Evolutionary conservation across 2,888 invertebrate genomes (phyloP).

Genomic region (Colostygia pectinataria): DNA sequence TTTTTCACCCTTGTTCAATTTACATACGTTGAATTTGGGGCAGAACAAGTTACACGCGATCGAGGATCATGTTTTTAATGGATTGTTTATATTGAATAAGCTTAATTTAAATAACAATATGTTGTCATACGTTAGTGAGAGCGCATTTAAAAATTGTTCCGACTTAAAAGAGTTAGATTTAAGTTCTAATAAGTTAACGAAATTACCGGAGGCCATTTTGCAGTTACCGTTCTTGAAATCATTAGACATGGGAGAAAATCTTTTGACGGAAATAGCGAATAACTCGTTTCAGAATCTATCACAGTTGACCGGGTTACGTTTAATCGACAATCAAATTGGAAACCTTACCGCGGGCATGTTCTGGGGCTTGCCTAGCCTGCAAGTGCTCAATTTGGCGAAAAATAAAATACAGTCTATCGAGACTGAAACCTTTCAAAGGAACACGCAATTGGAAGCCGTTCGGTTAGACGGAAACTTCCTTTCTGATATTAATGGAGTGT

Average conservation of each 20-base stretch:
- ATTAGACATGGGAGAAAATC: conserved; percentile 95
- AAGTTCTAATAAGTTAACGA: conserved; percentile 91
- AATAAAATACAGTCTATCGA: conserved; percentile 94
- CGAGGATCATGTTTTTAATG: conserved; percentile 91
- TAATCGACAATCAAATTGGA: conserved; percentile 95
- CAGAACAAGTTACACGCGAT: conserved; percentile 92
- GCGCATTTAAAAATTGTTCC: conserved; percentile 93
- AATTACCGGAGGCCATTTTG: conserved; percentile 92
- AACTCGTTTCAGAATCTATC: conserved; percentile 92
- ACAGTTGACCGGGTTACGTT: conserved; percentile 92
- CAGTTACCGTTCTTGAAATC: conserved; percentile 93
- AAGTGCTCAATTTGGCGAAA: conserved; percentile 93
- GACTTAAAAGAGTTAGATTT: conserved; percentile 94
- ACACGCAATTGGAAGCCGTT: conserved; percentile 92
- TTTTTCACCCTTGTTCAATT: conserved; percentile 92
- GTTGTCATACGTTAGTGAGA: conserved; percentile 88
- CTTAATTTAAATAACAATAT: conserved; percentile 93
- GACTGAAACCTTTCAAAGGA: conserved; percentile 92
- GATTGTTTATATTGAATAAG: conserved; percentile 91
- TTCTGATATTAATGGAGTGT: conserved; percentile 94
- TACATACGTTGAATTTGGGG: conserved; percentile 94
- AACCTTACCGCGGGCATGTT: conserved; percentile 94
- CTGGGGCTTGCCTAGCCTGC: conserved; percentile 90
- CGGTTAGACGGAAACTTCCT: conserved; percentile 94
- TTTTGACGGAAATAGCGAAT: conserved; percentile 91